Evolutionary conservation across 2,797 vertebrate genomes (phyloP).

Genomic region (Hoplostethus atlanticus): DNA sequence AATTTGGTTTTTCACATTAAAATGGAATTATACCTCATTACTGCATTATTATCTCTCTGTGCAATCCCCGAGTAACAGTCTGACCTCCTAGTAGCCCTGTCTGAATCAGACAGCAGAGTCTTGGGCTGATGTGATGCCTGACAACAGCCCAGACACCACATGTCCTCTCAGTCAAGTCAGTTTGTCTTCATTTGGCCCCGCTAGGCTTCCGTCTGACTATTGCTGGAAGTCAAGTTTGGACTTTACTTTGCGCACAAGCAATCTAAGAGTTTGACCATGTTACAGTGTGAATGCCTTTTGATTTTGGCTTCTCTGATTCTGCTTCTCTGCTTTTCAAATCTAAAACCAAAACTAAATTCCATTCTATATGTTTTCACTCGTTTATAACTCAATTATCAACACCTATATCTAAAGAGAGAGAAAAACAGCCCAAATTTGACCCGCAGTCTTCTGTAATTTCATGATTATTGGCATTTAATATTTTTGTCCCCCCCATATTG

Average conservation of each 20-base stretch:
- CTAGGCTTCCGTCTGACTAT: constrained; percentile 26
- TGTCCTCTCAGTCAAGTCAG: constrained; percentile 39
- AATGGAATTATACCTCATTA: background rate
- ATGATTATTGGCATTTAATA: background rate
- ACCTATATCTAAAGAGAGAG: background rate
- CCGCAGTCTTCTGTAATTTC: background rate
- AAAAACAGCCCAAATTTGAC: too few species aligned
- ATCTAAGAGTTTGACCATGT: constrained; percentile 12
- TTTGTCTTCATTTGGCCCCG: constrained; percentile 62
- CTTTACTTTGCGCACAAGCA: constrained; percentile 12
- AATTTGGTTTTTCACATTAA: background rate
- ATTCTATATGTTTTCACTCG: constrained; percentile 45
- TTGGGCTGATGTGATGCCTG: constrained; percentile 27
- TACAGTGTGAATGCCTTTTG: constrained; percentile 31
- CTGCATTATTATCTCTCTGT: background rate
- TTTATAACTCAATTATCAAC: constrained; percentile 51
- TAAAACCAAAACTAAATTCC: constrained; percentile 13
- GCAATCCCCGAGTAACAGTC: background rate
- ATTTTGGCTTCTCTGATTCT: constrained; percentile 10
- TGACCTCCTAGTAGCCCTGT: constrained; percentile 11
- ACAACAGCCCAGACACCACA: constrained; percentile 22
- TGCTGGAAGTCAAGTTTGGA: constrained; percentile 15
- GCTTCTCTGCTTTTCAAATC: constrained; percentile 52
- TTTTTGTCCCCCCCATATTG: constrained; percentile 3
- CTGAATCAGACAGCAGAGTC: constrained; percentile 3